Evolutionary conservation across 2,888 invertebrate genomes (phyloP).

Genomic region (Lycocerus yunnanus): DNA sequence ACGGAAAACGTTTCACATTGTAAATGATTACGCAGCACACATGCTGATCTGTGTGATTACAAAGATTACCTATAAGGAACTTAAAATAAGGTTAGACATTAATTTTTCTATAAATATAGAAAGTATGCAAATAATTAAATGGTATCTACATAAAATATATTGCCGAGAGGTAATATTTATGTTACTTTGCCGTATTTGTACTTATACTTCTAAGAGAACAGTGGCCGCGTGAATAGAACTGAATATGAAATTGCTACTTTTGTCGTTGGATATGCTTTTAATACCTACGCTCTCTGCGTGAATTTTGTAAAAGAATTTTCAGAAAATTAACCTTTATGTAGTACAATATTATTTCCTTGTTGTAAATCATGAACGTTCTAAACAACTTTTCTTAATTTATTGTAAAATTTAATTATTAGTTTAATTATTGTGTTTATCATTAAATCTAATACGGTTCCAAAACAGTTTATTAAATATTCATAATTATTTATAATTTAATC

Average conservation of each 20-base stretch:
- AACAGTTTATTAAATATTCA: no score
- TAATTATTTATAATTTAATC: no score
- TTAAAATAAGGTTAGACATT: constrained; percentile 31
- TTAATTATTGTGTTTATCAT: background rate
- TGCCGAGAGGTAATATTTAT: constrained; percentile 37
- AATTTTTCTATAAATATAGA: constrained; percentile 44
- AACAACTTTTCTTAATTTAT: background rate
- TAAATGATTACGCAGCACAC: constrained; percentile 9
- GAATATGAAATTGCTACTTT: constrained; percentile 28
- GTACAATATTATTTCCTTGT: constrained; percentile 3
- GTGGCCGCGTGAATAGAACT: constrained; percentile 10
- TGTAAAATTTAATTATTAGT: background rate
- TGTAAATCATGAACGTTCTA: background rate
- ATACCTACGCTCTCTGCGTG: constrained; percentile 23
- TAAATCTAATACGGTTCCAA: no score
- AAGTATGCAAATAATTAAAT: constrained; percentile 47
- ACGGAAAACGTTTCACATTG: background rate
- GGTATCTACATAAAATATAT: constrained; percentile 42
- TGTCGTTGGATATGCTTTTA: constrained; percentile 21
- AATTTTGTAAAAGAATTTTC: constrained; percentile 9
- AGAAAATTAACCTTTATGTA: background rate
- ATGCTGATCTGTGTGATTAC: constrained; percentile 30
- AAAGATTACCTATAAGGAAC: constrained; percentile 36
- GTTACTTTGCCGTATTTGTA: constrained; percentile 43
- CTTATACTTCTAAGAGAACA: constrained; percentile 20